Percentiles rank a stretch among this genome's conserved stretches.
phyloP scores from a whole-genome alignment of 2,797 vertebrate species.

The Artibeus jamaicensis region DNA sequence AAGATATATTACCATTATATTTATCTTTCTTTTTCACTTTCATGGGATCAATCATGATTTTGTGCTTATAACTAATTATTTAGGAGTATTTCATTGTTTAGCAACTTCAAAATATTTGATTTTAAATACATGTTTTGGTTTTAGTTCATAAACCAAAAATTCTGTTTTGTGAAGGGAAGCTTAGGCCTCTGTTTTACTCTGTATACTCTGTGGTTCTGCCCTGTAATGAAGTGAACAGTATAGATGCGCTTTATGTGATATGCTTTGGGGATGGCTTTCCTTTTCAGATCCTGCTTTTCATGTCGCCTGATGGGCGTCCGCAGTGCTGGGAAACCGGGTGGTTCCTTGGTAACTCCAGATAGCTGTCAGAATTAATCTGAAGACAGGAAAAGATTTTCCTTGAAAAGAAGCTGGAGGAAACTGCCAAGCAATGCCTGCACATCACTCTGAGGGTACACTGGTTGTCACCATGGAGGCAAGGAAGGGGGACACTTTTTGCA shows the following conservation, averaged over 20 bases:
- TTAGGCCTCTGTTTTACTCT: background rate
- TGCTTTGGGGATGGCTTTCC: constrained; percentile 26
- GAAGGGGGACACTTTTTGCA: background rate
- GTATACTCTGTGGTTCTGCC: background rate
- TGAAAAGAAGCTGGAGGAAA: background rate
- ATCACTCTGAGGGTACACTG: background rate
- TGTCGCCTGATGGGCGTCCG: background rate
- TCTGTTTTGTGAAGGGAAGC: background rate
- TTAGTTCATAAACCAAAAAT: background rate
- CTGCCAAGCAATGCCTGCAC: background rate
- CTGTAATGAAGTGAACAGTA: background rate
- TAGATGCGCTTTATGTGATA: background rate
- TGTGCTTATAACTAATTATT: background rate
- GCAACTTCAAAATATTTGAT: constrained; percentile 12
- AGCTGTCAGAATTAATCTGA: constrained; percentile 48
- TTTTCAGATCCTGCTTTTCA: constrained; percentile 25
- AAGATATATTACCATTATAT: constrained; percentile 27
- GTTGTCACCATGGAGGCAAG: background rate
- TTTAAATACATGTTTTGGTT: background rate
- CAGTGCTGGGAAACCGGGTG: constrained; percentile 21
- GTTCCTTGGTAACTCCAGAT: constrained; percentile 33
- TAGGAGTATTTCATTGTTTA: background rate
- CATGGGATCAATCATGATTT: background rate
- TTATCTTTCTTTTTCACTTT: constrained; percentile 3
- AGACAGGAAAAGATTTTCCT: constrained; percentile 19